A percentile compares a stretch with the other conserved stretches of the same genome.
Conservation (phyloP, 2,113 vertebrate genomes). For the human (Homo sapiens) region DNA sequence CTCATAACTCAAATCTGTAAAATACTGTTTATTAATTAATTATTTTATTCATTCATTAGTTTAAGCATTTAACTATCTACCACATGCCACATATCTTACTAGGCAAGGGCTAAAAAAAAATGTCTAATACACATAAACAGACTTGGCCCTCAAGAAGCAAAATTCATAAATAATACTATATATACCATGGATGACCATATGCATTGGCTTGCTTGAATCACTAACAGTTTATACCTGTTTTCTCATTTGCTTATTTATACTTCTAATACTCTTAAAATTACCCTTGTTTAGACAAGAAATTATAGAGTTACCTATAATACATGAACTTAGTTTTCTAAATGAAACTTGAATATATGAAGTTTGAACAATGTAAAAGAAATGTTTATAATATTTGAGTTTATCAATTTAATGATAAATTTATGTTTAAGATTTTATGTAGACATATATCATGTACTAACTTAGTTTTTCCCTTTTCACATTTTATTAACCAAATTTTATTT, state of each 20-base stretch:
- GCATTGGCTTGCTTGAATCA: not conserved
- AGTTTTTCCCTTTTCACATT: not conserved
- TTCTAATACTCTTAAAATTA: not conserved
- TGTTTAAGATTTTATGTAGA: not conserved
- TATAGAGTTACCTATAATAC: not conserved
- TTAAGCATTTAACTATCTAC: not conserved
- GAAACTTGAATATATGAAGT: not conserved
- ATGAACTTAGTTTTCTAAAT: slow-evolving; percentile 1
- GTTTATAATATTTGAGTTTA: not conserved
- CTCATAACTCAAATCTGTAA: not conserved
- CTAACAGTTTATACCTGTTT: not conserved
- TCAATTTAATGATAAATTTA: not conserved
- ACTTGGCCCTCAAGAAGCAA: not conserved
- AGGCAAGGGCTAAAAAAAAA: not conserved
- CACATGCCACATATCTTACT: not conserved
- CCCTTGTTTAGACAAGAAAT: not conserved
- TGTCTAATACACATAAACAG: too few species aligned
- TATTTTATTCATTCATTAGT: not conserved
- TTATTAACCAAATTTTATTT: not conserved
- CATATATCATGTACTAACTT: not conserved
- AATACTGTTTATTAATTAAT: not conserved
- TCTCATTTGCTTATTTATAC: not conserved
- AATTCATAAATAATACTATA: not conserved
- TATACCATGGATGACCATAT: not conserved
- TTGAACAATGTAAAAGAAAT: not conserved